A percentile compares a stretch with the other conserved stretches of the same genome.
Evolutionary conservation across 2,797 vertebrate species (phyloP).

Genomic region (Sciurus carolinensis): DNA sequence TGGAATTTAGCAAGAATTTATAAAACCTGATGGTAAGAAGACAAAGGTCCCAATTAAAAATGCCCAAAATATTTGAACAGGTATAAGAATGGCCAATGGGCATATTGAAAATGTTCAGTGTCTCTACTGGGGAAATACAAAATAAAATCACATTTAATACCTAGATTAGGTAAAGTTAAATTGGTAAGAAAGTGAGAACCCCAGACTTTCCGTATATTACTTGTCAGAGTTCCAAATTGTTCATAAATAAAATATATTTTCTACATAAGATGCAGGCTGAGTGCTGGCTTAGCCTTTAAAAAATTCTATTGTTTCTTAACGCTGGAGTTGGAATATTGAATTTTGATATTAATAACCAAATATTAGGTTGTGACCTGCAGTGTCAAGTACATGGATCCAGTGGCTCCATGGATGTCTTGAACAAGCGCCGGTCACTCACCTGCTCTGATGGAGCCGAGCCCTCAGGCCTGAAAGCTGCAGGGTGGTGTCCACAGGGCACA

Average conservation of each 20-base stretch:
- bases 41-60: slow-evolving; percentile 26
- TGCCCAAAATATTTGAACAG: slow-evolving; percentile 26
- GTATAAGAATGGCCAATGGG: neutral
- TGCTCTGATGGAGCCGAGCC: neutral
- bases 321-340: neutral
- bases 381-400: neutral
- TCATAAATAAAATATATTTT: neutral
- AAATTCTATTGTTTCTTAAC: neutral
- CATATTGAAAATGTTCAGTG: neutral
- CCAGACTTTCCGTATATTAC: neutral
- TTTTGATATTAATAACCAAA: neutral
- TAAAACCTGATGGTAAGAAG: neutral
- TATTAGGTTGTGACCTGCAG: neutral
- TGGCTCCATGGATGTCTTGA: neutral
- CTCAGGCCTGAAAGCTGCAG: neutral
- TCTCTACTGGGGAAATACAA: neutral
- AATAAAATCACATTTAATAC: neutral
- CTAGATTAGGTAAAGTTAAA: neutral
- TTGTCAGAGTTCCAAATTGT: neutral
- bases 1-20: neutral
- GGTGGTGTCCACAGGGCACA: neutral
- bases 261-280: neutral
- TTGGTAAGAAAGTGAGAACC: neutral
- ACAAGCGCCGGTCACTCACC: neutral
- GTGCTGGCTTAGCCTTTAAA: neutral